Evolutionary conservation across 1,140 invertebrate species (phyloP).

Genomic region (Micrasema longulum): DNA sequence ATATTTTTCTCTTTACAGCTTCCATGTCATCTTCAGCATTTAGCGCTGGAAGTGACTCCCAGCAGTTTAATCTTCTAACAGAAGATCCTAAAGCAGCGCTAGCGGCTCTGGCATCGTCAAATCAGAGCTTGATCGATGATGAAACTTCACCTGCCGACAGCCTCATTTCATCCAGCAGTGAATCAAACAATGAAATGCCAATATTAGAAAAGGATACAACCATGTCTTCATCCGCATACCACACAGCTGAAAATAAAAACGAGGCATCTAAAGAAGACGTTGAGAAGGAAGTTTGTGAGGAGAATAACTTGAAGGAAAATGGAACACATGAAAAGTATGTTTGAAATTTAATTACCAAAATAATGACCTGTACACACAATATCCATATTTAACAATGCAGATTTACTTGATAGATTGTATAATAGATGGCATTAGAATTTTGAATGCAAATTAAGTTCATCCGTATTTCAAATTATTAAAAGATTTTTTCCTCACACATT

Average conservation of each 20-base stretch:
- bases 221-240: conserved; percentile 64
- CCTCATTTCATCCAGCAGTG: conserved; percentile 77
- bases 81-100: conserved; percentile 83
- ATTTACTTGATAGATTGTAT: too few relatives aligned
- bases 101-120: conserved; percentile 76
- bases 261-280: conserved; percentile 63
- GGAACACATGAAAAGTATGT: conserved; percentile 49
- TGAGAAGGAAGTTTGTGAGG: conserved; percentile 53
- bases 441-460: too few relatives aligned
- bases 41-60: conserved; percentile 60
- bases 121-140: conserved; percentile 75
- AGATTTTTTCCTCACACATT: too few relatives aligned
- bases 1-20: conserved; percentile 54
- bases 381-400: background rate
- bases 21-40: conserved; percentile 63
- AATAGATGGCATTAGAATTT: too few relatives aligned
- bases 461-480: too few relatives aligned
- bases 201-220: conserved; percentile 60
- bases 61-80: conserved; percentile 62
- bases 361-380: too few relatives aligned
- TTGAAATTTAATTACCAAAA: too few relatives aligned
- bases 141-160: conserved; percentile 86
- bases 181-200: conserved; percentile 70
- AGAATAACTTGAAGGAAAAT: conserved; percentile 55
- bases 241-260: conserved; percentile 62